Conservation (phyloP, 2,797 vertebrate species). For the Manis javanica region DNA sequence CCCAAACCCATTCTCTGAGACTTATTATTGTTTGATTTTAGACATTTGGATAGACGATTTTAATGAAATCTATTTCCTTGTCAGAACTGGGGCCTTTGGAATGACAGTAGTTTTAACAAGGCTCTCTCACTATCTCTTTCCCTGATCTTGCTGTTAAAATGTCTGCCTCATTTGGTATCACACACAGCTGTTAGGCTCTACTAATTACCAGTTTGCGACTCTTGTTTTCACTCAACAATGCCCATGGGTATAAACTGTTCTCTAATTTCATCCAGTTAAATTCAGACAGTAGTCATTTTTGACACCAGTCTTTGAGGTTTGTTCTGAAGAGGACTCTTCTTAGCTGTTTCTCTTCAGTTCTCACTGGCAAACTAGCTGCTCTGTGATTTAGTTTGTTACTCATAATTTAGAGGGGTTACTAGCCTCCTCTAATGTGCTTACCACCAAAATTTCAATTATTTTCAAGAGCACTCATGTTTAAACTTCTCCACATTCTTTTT, state of each 20-base stretch:
- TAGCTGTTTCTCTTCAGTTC: not conserved
- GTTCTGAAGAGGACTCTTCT: not conserved
- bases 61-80: not conserved
- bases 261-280: not conserved
- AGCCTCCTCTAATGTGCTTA: not conserved
- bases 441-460: not conserved
- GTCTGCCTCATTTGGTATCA: not conserved
- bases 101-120: not conserved
- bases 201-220: not conserved
- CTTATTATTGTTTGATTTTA: not conserved
- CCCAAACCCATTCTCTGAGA: not conserved
- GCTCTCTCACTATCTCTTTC: not conserved
- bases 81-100: not conserved
- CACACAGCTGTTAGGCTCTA: not conserved
- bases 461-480: not conserved
- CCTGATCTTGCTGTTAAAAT: not conserved
- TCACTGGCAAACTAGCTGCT: not conserved
- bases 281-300: not conserved
- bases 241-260: not conserved
- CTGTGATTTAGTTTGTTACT: not conserved
- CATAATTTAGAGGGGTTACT: not conserved
- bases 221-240: not conserved
- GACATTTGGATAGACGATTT: not conserved
- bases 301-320: not conserved
- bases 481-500: not conserved